Percentiles rank a stretch among this genome's conserved stretches.
Evolutionary conservation across 2,888 invertebrate genomes (phyloP).

Genomic region (Apomyelois bistriatella): DNA sequence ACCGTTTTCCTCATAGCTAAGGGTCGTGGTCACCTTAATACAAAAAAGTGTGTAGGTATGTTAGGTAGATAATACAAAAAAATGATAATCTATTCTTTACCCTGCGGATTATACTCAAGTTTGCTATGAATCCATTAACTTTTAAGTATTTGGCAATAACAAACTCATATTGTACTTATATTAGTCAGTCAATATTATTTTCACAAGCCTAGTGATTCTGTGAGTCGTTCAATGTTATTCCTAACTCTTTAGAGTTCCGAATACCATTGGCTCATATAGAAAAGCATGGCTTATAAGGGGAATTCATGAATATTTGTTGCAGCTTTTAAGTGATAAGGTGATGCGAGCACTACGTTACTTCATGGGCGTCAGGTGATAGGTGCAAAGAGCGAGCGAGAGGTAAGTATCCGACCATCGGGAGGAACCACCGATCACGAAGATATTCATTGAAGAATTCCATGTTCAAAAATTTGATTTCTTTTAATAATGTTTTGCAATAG

Average conservation of each 20-base stretch:
- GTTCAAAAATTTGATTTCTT: neutral
- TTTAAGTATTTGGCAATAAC: neutral
- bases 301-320: slow-evolving; percentile 78
- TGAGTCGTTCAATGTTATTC: slow-evolving; percentile 21
- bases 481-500: neutral
- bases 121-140: neutral
- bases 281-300: slow-evolving; percentile 64
- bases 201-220: slow-evolving; percentile 45
- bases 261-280: slow-evolving; percentile 42
- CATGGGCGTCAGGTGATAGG: slow-evolving; percentile 53
- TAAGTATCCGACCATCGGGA: slow-evolving; percentile 49
- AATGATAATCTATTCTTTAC: no score
- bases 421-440: slow-evolving; percentile 9
- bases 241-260: neutral
- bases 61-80: no score
- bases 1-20: no score
- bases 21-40: no score
- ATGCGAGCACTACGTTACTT: slow-evolving; percentile 52
- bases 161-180: neutral
- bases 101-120: no score
- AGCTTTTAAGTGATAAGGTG: slow-evolving; percentile 73
- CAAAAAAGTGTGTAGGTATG: no score
- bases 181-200: slow-evolving; percentile 25
- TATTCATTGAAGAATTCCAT: neutral
- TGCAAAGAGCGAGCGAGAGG: slow-evolving; percentile 52